Evolutionary conservation across 2,888 invertebrate species (phyloP), one percentile per base, ranked within the genome.

Genomic region (Gastracanthus pulcherrimus): DNA sequence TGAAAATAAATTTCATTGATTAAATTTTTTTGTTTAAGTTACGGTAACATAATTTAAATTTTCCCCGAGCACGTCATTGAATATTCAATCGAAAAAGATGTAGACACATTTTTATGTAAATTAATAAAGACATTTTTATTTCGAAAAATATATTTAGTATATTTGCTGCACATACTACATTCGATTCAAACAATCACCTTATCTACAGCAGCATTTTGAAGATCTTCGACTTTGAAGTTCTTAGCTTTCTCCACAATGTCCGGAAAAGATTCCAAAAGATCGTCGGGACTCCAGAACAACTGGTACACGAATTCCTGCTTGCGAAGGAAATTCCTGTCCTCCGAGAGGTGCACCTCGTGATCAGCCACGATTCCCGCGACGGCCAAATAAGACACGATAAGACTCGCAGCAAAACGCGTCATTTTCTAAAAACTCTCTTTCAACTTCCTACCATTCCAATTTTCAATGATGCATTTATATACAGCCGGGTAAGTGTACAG

Each of bases 271-370:
- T 38, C 16, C 9, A 7, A 7, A 4, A 67, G 16, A 13, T 67
- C 67, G 9, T 41, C 29, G 19, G 36, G 23, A 6, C 38, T 38
- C 38, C 41, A 67, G 3, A 67, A 38, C 5, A 67, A 16, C 23
- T 67, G 67, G 38, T 29, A 67, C 9, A 67, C 38, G 9, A 67
- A 67, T 13, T 38, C n/a, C 34, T 67, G 67, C 45, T 19, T n/a
- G 7, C 19, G 26, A 9, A 67, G 19, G 19, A 67, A 67, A 3
- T 67, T 6, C n/a, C 16, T 67, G 16, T 36, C 67, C 11, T 31
- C 11, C 16, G 31, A 13, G 16, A 16, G 29, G 29, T 31, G 11
- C 2, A 34, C 31, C 11, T 31, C 13, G 13, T 62, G 29, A 29
- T 29, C 13, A 26, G 31, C n/a, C n/a, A n/a, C n/a, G 7, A 26